Percentiles rank a stretch among this genome's conserved stretches.
These are phyloP conservation scores for Rallus limicola DNA, from an alignment of 2,113 vertebrate species.

Conservation along the genomic window DNA sequence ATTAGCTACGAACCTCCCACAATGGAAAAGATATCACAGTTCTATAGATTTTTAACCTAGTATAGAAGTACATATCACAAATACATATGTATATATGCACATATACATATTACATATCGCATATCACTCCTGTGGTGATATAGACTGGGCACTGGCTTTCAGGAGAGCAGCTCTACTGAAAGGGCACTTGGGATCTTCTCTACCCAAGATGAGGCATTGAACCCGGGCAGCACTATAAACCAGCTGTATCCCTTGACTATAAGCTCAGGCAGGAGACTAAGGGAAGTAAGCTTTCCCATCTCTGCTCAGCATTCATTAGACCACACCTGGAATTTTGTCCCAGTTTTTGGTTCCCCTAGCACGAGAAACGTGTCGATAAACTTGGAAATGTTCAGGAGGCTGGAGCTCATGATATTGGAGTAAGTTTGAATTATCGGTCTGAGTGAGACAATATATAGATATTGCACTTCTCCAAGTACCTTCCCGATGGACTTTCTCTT, in stretches of 20 bases:
- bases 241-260: not conserved
- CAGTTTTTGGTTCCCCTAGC: not conserved
- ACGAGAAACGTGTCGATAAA: not conserved
- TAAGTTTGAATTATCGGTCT: not conserved
- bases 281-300: not conserved
- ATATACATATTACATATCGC: too few species aligned
- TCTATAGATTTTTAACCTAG: not conserved
- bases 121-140: not conserved
- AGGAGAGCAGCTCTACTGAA: not conserved
- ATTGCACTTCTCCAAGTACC: not conserved
- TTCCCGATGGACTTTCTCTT: not conserved
- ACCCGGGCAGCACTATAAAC: rapidly evolving
- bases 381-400: not conserved
- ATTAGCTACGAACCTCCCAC: not conserved
- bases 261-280: not conserved
- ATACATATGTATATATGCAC: too few species aligned
- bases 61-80: not conserved
- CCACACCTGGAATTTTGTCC: not conserved
- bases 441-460: rapidly evolving
- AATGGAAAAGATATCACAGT: not conserved
- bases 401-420: not conserved
- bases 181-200: not conserved
- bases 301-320: not conserved
- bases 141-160: not conserved
- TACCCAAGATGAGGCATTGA: not conserved